Evolutionary conservation across 2,113 vertebrate genomes (phyloP).

Genomic region (Rhinogobius similis): DNA sequence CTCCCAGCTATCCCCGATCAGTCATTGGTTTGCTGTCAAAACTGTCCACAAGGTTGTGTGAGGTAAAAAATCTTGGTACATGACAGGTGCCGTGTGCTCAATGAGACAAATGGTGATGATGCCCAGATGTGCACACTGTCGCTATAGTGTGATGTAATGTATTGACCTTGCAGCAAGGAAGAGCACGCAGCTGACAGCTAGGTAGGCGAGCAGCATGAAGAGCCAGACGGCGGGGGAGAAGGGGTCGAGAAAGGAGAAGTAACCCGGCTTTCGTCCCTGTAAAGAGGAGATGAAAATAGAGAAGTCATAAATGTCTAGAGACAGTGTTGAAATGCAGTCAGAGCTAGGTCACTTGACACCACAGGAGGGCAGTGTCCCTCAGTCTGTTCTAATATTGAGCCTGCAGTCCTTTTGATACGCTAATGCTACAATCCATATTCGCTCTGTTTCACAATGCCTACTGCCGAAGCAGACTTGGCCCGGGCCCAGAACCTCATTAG

Average conservation of each 20-base stretch:
- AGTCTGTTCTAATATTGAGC: constrained; percentile 23
- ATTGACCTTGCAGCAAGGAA: constrained; percentile 91
- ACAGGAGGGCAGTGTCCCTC: constrained; percentile 68
- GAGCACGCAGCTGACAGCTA: constrained; percentile 93
- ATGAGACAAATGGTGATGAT: constrained; percentile 42
- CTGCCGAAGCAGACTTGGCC: constrained; percentile 47
- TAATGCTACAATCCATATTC: constrained; percentile 63
- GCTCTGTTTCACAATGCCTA: constrained; percentile 54
- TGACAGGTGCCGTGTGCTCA: constrained; percentile 41
- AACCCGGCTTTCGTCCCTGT: constrained; percentile 92
- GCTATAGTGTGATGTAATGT: constrained; percentile 51
- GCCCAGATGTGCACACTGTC: constrained; percentile 33
- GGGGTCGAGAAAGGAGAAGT: constrained; percentile 95
- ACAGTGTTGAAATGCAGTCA: constrained; percentile 25
- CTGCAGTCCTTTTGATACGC: constrained; percentile 59
- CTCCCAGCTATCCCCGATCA: constrained; percentile 29
- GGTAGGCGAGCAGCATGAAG: constrained; percentile 94
- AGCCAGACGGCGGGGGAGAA: constrained; percentile 96
- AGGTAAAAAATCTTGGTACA: constrained; percentile 22
- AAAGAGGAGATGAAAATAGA: constrained; percentile 18
- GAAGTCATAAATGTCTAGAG: constrained; percentile 16
- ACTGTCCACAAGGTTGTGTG: constrained; percentile 25
- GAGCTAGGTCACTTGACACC: constrained; percentile 43
- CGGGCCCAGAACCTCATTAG: constrained; percentile 58
- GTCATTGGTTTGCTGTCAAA: constrained; percentile 38